Evolutionary conservation across 2,113 vertebrate genomes (phyloP), one percentile per base, ranked within the genome.

Genomic region (Alectura lathami): DNA sequence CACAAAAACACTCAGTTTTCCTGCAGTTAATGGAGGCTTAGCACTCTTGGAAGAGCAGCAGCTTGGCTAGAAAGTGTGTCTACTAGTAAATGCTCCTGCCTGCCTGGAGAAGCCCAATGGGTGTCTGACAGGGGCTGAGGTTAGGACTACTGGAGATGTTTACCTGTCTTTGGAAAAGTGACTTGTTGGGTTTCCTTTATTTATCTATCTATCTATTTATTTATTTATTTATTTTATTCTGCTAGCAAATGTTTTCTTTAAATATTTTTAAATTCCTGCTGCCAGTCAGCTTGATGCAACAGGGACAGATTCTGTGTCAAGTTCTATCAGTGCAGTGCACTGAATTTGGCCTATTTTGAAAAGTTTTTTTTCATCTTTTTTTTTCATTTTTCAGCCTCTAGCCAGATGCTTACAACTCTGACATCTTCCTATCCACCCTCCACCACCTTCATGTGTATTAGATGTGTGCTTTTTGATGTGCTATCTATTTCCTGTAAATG

Each of bases 391-490:
- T 27, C 67, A 85, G 89, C 95, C 79, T 94, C 72, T 34, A 80
- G 76, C 34, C 79, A 83, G 79, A 91, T 88, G 67, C 40, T 86
- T 91, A 54, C 54, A 80, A 74, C 30, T 32, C 82, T 88, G 88
- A 91, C 1, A 7, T 88, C 70, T 91, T 91, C 59, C 68, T 80
- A 56, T 59, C 75, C 42, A 40, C 29, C 40, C n/a, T 89, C 38
- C 42, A 59, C 23, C 38, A 70, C 59, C 64, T 51, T 89, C 47
- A 43, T 77, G 50, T 89, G 80, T 74, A 43, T 89, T 60, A 93
- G 91, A 67, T 92, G 88, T 78, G 27, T 73, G 80, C 81, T 84
- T 92, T 94, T 84, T 84, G 91, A 91, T 92, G 83, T 93, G 70
- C 67, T 85, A 17, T 82, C 66, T 85, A 22, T 93, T 94, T 95